Conservation (phyloP, 2,113 vertebrate genomes). For the Cinclus cinclus region DNA sequence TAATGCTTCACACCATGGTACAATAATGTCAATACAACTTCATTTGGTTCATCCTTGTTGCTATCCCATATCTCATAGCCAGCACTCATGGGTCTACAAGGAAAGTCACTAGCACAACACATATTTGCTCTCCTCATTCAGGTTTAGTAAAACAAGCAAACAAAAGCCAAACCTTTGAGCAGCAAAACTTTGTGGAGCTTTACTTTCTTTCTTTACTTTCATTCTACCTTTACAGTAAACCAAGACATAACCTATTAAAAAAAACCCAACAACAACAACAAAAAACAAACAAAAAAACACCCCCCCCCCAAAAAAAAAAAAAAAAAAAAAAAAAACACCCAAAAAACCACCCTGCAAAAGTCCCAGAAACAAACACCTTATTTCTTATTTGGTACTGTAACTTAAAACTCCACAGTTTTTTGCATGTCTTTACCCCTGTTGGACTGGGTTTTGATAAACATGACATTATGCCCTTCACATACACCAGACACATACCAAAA, state of each 20-base stretch:
- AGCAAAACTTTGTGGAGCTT: not conserved
- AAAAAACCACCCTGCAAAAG: not conserved
- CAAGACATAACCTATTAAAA: not conserved
- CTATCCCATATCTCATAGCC: not conserved
- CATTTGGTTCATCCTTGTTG: not conserved
- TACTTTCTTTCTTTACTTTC: not conserved
- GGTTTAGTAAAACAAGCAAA: not conserved
- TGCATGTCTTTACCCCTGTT: too few species aligned
- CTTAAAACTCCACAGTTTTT: not conserved
- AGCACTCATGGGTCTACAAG: accelerated
- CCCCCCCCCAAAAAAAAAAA: too few species aligned
- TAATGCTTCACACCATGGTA: not conserved
- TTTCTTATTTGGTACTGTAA: not conserved
- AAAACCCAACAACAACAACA: not conserved
- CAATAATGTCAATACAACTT: not conserved
- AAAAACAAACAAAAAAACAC: too few species aligned
- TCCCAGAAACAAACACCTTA: not conserved
- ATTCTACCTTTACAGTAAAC: not conserved
- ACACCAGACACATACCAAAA: not conserved
- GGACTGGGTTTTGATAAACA: not conserved
- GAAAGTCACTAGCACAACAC: not conserved
- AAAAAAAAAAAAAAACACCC: not conserved
- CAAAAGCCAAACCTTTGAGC: not conserved
- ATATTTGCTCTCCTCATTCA: not conserved
- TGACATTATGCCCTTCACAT: not conserved